A percentile compares a stretch with the other conserved stretches of the same genome.
phyloP scores from a whole-genome alignment of 2,888 invertebrate species.

The Harmothoe impar region DNA sequence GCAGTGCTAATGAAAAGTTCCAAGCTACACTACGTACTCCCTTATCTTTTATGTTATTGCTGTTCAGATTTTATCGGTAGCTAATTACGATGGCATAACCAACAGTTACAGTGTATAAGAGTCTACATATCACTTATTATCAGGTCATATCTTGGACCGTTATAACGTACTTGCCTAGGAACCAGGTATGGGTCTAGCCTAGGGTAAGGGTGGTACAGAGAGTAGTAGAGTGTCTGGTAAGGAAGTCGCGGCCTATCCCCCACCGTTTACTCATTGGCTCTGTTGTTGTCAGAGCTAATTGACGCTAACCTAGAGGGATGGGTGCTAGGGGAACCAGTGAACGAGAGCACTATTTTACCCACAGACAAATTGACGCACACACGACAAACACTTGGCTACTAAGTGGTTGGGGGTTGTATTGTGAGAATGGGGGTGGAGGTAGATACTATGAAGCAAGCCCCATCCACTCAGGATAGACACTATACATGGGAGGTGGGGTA shows the following conservation, averaged over 20 bases:
- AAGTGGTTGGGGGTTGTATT: neutral
- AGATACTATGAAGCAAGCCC: neutral
- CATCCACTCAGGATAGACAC: neutral
- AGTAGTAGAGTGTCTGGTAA: no score
- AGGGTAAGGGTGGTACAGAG: no score
- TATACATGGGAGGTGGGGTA: neutral
- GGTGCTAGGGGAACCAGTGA: neutral
- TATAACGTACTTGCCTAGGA: no score
- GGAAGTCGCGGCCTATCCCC: neutral
- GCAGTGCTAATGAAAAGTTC: no score
- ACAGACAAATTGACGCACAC: neutral
- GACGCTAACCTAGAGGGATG: neutral
- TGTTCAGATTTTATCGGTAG: no score
- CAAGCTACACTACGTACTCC: no score
- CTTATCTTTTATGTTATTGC: no score
- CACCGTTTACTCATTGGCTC: neutral
- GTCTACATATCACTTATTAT: no score
- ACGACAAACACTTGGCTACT: neutral
- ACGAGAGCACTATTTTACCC: neutral
- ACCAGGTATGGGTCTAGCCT: no score
- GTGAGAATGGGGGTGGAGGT: neutral
- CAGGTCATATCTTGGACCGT: no score
- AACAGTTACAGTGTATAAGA: no score
- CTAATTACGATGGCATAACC: no score
- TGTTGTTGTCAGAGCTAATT: neutral